A percentile compares a stretch with the other conserved stretches of the same genome.
These are phyloP conservation scores for Coecobrya sp. DNA, from an alignment of 2,888 invertebrate genomes.

Conservation along the genomic window DNA sequence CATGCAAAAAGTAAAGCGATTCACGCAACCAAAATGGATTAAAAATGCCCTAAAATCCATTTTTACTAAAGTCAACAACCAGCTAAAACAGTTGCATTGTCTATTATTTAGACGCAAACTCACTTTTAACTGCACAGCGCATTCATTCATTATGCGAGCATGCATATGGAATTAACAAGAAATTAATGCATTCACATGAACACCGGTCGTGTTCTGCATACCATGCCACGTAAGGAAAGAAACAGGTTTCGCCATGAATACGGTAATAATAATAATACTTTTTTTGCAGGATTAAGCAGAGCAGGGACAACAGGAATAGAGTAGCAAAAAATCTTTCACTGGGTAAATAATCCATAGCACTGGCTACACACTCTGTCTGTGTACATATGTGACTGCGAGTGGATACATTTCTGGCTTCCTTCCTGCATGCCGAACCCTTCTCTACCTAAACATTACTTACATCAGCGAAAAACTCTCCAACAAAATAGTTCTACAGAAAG, in stretches of 20 bases:
- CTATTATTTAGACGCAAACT: not conserved
- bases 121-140: slow-evolving; percentile 4
- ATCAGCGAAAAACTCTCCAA: not conserved
- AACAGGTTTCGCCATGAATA: not conserved
- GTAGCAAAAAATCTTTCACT: not conserved
- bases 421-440: not conserved
- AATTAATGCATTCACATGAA: slow-evolving; percentile 4
- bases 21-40: not conserved
- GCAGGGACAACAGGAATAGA: not conserved
- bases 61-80: not conserved
- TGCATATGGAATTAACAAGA: slow-evolving; percentile 24
- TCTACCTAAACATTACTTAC: not conserved
- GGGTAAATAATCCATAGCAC: not conserved
- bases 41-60: not conserved
- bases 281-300: not conserved
- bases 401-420: slow-evolving; percentile 28
- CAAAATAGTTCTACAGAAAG: not conserved
- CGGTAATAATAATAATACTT: not conserved
- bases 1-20: not conserved
- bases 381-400: not conserved
- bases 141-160: slow-evolving; percentile 10
- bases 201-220: not conserved
- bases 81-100: not conserved
- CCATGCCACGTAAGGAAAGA: not conserved
- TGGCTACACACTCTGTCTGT: not conserved